A percentile compares a stretch with the other conserved stretches of the same genome.
phyloP scores from a whole-genome alignment of 2,113 vertebrate species.

The Ictalurus punctatus region DNA sequence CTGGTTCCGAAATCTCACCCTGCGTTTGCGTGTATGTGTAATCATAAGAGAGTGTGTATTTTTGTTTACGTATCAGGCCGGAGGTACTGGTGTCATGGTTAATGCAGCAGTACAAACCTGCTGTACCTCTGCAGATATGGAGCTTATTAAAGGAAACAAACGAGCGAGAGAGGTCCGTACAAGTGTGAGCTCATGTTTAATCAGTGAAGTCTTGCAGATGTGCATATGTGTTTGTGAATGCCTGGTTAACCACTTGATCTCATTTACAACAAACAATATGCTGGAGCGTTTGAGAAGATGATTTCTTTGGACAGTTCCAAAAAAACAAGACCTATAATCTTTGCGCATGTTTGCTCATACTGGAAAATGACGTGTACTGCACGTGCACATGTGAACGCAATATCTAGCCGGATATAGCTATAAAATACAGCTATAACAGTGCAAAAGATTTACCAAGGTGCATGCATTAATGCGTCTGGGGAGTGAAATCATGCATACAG shows the following conservation, averaged over 20 bases:
- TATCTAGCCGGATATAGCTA: background rate
- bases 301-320: background rate
- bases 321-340: background rate
- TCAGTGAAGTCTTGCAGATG: slow-evolving; percentile 32
- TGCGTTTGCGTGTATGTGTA: slow-evolving; percentile 14
- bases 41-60: slow-evolving; percentile 21
- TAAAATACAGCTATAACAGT: background rate
- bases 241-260: slow-evolving; percentile 36
- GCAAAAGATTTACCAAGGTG: background rate
- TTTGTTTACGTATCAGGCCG: slow-evolving; percentile 35
- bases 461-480: background rate
- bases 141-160: slow-evolving; percentile 7
- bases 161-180: background rate
- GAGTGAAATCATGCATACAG: background rate
- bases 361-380: background rate
- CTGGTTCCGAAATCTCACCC: slow-evolving; percentile 23
- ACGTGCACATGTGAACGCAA: background rate
- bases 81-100: slow-evolving; percentile 19
- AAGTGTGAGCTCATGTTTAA: slow-evolving; percentile 16
- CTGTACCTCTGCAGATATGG: slow-evolving; percentile 20
- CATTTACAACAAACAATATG: slow-evolving; percentile 33
- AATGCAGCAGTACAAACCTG: slow-evolving; percentile 26
- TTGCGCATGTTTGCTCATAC: background rate
- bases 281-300: slow-evolving; percentile 13
- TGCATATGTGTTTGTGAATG: slow-evolving; percentile 34